Percentiles rank a stretch among this genome's conserved stretches.
These are phyloP conservation scores for Ophion costatus DNA, from an alignment of 2,888 invertebrate genomes.

Conservation along the genomic window DNA sequence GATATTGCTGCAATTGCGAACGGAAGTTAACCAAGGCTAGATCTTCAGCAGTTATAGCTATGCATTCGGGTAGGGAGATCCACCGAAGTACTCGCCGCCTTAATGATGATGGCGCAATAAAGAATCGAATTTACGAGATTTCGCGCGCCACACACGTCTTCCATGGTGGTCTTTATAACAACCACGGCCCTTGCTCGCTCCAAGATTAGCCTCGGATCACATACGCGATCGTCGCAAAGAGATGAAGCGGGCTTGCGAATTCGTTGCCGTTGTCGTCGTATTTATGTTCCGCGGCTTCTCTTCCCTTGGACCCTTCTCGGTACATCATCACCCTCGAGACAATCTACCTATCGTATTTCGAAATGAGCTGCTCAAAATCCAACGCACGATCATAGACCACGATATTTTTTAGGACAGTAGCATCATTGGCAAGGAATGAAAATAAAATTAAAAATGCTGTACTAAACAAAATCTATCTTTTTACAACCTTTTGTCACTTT, in stretches of 20 bases:
- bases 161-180: slow-evolving; percentile 28
- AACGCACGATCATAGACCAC: not conserved
- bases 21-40: not conserved
- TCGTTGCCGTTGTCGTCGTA: not conserved
- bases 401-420: not conserved
- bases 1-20: not conserved
- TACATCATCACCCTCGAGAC: not conserved
- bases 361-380: not conserved
- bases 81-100: slow-evolving; percentile 54
- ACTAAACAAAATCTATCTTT: too few relatives aligned
- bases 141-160: slow-evolving; percentile 17
- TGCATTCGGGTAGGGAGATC: not conserved
- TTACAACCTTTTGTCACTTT: too few relatives aligned
- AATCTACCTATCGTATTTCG: not conserved
- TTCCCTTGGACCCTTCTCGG: not conserved
- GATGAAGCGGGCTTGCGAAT: not conserved
- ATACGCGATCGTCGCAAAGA: slow-evolving; percentile 12
- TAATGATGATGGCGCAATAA: slow-evolving; percentile 75
- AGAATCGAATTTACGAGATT: slow-evolving; percentile 76
- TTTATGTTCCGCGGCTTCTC: not conserved
- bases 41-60: not conserved
- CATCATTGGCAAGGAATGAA: too few relatives aligned
- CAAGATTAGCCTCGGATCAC: slow-evolving; percentile 51
- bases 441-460: too few relatives aligned
- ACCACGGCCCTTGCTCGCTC: slow-evolving; percentile 41